Conservation (phyloP, 2,888 invertebrate genomes). For the Stomorhina lunata region DNA sequence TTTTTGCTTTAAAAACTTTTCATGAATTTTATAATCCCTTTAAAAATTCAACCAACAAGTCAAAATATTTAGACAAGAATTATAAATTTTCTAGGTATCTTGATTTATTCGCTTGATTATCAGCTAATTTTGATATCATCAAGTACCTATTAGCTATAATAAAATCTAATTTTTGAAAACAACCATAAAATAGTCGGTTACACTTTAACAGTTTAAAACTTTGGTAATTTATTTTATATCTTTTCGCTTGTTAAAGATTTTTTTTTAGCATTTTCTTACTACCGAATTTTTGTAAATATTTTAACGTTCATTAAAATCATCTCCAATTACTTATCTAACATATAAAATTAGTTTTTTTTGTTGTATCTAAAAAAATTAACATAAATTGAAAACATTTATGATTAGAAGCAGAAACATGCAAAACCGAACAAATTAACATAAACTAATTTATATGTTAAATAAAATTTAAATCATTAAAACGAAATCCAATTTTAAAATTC, state of each 20-base stretch:
- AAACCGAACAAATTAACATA: constrained; percentile 21
- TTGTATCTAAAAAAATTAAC: constrained; percentile 21
- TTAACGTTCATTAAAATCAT: background rate
- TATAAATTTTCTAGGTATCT: constrained; percentile 15
- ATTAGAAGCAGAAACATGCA: constrained; percentile 40
- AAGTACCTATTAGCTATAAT: background rate
- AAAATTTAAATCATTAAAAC: background rate
- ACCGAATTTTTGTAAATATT: background rate
- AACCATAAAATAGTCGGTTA: constrained; percentile 53
- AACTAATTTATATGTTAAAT: constrained; percentile 5
- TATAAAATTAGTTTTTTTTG: background rate
- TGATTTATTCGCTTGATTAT: constrained; percentile 34
- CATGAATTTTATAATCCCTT: constrained; percentile 6
- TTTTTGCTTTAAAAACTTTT: background rate
- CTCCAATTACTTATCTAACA: constrained; percentile 32
- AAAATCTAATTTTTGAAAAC: constrained; percentile 48
- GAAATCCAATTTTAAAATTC: too few species aligned
- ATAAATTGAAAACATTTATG: constrained; percentile 56
- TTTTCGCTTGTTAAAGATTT: constrained; percentile 6
- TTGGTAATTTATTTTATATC: constrained; percentile 38
- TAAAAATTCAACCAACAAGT: background rate
- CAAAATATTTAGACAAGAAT: background rate
- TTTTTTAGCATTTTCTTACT: background rate
- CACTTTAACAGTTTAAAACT: background rate
- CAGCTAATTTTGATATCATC: constrained; percentile 11